A percentile compares a stretch with the other conserved stretches of the same genome.
phyloP scores from a whole-genome alignment of 2,113 vertebrate genomes.

The Carassius gibelio region DNA sequence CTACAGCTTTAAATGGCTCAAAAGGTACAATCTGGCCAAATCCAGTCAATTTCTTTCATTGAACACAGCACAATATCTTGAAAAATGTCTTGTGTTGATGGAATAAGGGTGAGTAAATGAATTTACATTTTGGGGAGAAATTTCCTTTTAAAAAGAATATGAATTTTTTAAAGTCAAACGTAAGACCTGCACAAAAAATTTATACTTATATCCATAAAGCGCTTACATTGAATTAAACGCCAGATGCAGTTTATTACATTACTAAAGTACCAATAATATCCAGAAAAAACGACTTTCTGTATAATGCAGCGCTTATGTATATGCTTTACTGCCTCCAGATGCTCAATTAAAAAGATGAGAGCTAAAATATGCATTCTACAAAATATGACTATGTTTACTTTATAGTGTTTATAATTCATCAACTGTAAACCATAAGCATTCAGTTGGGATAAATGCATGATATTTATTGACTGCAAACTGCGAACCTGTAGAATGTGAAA shows the following conservation, averaged over 20 bases:
- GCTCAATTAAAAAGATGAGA: neutral
- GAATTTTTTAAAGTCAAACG: neutral
- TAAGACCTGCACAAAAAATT: neutral
- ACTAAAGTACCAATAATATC: neutral
- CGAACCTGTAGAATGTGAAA: neutral
- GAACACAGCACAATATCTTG: neutral
- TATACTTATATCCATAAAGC: neutral
- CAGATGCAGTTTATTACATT: neutral
- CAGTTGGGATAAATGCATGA: neutral
- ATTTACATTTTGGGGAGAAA: neutral
- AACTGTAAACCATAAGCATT: neutral
- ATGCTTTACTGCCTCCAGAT: neutral
- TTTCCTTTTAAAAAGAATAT: neutral
- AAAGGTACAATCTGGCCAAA: neutral
- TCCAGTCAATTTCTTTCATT: neutral
- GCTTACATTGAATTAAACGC: neutral
- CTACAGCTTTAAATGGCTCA: neutral
- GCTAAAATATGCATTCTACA: neutral
- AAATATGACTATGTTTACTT: neutral
- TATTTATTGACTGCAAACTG: neutral
- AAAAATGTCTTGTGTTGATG: neutral
- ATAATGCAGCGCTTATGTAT: no score
- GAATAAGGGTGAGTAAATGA: neutral
- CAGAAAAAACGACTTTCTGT: neutral
- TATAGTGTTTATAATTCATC: neutral